phyloP scores from a whole-genome alignment of 2,888 invertebrate genomes.

The Agrilus biguttatus region DNA sequence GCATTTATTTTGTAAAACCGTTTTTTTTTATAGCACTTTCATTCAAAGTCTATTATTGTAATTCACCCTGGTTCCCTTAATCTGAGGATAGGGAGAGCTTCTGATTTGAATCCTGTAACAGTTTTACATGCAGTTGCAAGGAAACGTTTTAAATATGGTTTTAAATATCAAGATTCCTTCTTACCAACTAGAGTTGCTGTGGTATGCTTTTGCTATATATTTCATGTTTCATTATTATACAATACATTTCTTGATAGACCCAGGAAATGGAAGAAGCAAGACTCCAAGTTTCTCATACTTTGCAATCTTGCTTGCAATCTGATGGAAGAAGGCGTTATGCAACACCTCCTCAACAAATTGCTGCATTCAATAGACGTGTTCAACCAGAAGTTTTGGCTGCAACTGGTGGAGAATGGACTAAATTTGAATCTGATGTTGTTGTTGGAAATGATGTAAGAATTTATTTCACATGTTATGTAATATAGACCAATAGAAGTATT shows the following conservation, averaged over 20 bases:
- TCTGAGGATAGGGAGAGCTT: conserved; percentile 78
- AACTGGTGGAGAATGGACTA: conserved; percentile 45
- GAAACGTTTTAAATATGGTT: conserved; percentile 36
- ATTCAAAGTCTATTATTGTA: conserved; percentile 74
- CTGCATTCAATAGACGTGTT: conserved; percentile 72
- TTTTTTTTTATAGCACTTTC: conserved; percentile 44
- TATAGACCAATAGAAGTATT: conserved; percentile 7
- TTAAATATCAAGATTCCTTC: conserved; percentile 45
- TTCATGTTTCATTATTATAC: neutral
- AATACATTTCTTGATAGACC: conserved; percentile 44
- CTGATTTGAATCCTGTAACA: conserved; percentile 74
- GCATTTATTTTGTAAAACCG: neutral
- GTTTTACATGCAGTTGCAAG: conserved; percentile 78
- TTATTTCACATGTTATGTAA: neutral
- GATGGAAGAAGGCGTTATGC: conserved; percentile 69
- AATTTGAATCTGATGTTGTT: conserved; percentile 48
- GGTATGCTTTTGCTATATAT: conserved; percentile 18
- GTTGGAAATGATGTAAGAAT: conserved; percentile 58
- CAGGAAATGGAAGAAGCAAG: conserved; percentile 75
- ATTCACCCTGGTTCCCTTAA: conserved; percentile 89
- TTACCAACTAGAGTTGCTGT: conserved; percentile 49
- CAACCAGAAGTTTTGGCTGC: conserved; percentile 49
- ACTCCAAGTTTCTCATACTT: conserved; percentile 66
- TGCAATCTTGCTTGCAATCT: conserved; percentile 76
- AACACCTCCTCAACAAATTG: conserved; percentile 80